Conservation (phyloP, 1,140 invertebrate species). For the Hycleus cichorii region DNA sequence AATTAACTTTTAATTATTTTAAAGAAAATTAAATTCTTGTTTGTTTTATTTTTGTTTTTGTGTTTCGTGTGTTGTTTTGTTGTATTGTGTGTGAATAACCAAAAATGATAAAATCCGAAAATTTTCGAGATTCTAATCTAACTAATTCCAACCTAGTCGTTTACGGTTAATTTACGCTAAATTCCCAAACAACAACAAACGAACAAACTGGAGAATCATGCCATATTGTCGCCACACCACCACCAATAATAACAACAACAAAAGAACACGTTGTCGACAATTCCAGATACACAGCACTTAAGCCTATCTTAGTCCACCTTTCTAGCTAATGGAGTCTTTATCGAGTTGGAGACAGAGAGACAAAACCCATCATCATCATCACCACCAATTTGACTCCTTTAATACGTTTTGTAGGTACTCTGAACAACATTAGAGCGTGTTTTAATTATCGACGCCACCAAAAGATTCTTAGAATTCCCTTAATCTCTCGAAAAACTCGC, state of each 20-base stretch:
- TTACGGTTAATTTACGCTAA: too few species aligned
- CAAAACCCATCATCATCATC: conserved; percentile 18
- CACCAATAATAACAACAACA: background rate
- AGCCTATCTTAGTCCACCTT: conserved; percentile 30
- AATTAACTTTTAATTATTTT: conserved; percentile 38
- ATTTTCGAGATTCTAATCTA: conserved; percentile 5
- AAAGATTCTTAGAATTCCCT: background rate
- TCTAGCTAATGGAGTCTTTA: conserved; percentile 39
- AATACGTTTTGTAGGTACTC: background rate
- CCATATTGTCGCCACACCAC: background rate
- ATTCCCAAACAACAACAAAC: too few species aligned
- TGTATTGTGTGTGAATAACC: too few species aligned
- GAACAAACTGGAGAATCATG: background rate
- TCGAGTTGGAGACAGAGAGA: conserved; percentile 9
- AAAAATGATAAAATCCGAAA: too few species aligned
- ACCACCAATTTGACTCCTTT: conserved; percentile 15
- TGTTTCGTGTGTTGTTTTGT: background rate
- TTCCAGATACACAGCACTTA: conserved; percentile 28
- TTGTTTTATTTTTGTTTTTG: conserved; percentile 1
- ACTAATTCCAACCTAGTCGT: background rate
- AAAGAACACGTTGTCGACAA: background rate
- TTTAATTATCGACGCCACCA: background rate
- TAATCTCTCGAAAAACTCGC: background rate
- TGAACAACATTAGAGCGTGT: background rate
- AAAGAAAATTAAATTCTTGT: conserved; percentile 25